Base-by-base conservation (phyloP, 2,888 invertebrate genomes). In the Torymus texanus region DNA sequence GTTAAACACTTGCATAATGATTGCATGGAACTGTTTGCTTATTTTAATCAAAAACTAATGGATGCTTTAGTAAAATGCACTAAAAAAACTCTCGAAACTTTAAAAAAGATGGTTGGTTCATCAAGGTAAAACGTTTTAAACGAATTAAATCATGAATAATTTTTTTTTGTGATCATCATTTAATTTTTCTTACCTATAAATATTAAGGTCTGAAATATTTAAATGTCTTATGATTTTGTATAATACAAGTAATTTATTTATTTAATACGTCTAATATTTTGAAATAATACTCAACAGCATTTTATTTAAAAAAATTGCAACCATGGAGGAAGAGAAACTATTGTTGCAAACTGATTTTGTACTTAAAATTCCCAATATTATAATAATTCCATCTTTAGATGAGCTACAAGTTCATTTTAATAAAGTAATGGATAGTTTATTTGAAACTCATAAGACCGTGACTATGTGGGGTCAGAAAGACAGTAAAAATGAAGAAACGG, bases 11-110 rank as follows among this genome's bases (percentile, higher is more conserved):
- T 94, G 3, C 93, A 94, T 65, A 94, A 93, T 71, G 95, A 96
- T 87, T 95, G 95, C 85, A 94, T 95, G 88, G 96, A 97, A 87
- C 91, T 97, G 68, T 96, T 95, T 88, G 94, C 94, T 0, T 94
- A 94, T 88, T 96, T 96, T 86, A 95, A 96, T 84, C 93, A 94
- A 72, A 95, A 94, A 90, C 92, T 95, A 81, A 91, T 95, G 53
- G 94, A 95, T 81, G 91, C 95, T 2, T 91, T 97, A 21, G 94
- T 95, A 13, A 95, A 94, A 85, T 93, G 94, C 75, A 95, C 96
- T 0, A 94, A 94, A 87, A 91, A 91, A 63, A 95, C 96, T 14
- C 91, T 97, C 79, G 96, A 96, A 86, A 89, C 92, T 79, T 90
- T 97, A 53, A 94, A 95, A 81, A 93, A 93, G 84, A 91, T 94